Base-by-base conservation (phyloP, 2,888 invertebrate genomes). In the Odontothrips loti region DNA sequence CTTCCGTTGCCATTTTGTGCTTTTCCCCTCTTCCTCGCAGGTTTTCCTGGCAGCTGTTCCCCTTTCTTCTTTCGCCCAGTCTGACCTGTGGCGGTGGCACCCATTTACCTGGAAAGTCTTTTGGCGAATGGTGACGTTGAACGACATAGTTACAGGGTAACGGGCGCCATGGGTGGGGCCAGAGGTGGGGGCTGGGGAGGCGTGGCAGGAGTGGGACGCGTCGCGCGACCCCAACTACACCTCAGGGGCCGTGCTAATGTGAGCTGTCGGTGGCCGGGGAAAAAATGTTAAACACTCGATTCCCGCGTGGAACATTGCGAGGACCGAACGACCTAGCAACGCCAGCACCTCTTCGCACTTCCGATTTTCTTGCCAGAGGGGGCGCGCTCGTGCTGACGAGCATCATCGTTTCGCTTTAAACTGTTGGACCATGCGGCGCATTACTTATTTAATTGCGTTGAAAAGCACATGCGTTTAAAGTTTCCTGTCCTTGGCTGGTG, bases 201-300 rank as follows among this genome's bases (percentile, higher is more conserved):
- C 2, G 34, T 4, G 34, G 34, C 34, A 43, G 34, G 34, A 43
- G 34, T 43, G 34, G 34, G 6, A 2, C 6, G 27, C 68, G 23
- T 10, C 68, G 1, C 68, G 68, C 58, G 68, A 27, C 68, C 68
- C 68, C 23, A 23, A 75, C 68, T 58, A 58, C 58, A 58, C 58
- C 58, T 58, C 17, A 20, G 58, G 58, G 58, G 58, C 58, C 58
- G 20, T 58, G 68, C 68, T 75, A 75, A 75, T 75, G 68, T 27
- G 27, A 75, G 68, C 68, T 75, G 68, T 75, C 68, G 23, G 68
- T 75, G 27, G 68, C 68, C 68, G 68, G n/a, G 68, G 68, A 27
- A 75, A 68, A 75, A 75, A 75, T 75, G 68, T 75, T 75, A 75
- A 75, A 75, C 68, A 75, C 68, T 75, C 68, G 68, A 75, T 75